Evolutionary conservation across 1,140 invertebrate genomes (phyloP), one percentile per base, ranked within the genome.

Genomic region (Pseudoatta argentina): DNA sequence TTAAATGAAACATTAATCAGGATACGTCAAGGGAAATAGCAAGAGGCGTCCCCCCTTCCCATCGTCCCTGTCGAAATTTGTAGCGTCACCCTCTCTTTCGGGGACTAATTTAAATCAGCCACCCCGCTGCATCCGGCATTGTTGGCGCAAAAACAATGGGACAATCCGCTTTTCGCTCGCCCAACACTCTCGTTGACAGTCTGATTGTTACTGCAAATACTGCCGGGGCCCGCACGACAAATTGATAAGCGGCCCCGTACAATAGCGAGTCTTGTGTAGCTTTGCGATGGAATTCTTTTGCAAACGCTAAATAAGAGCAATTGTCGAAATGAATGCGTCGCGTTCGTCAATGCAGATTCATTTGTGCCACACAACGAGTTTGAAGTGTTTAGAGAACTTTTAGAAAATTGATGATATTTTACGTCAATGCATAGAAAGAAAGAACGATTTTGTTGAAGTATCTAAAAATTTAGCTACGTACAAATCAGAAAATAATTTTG

Each of bases 1-100:
- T 85, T 83, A 79, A 91, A 91, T 75, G 90, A 89, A 89, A 87
- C 85, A 73, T 87, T 91, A 88, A 91, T 89, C 87, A 76, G 34
- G 24, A 89, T 87, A 69, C 64, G 76, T 78, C 85, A 57, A 55
- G 89, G 76, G 89, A 90, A 91, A 81, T 75, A 44, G 71, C 75
- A 72, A 88, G 87, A 88, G 71, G 59, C 76, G 30, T 57, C 63
- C 67, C 71, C 82, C 39, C 24, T 51, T 59, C 63, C 55, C 44
- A 6, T 57, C 27, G 0, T 53, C 85, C 12, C 67, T 44, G 63
- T 44, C 67, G 48, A 87, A 75, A 78, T 75, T 86, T 77, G 85
- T 71, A 55, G 79, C 63, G 63, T 83, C 89, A 86, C 86, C 86
- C 89, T 88, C 69, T 16, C 88, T 86, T 78, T 59, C 48, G 18